Base-by-base conservation (phyloP, 2,113 vertebrate species). In the Sebastes schlegelii region DNA sequence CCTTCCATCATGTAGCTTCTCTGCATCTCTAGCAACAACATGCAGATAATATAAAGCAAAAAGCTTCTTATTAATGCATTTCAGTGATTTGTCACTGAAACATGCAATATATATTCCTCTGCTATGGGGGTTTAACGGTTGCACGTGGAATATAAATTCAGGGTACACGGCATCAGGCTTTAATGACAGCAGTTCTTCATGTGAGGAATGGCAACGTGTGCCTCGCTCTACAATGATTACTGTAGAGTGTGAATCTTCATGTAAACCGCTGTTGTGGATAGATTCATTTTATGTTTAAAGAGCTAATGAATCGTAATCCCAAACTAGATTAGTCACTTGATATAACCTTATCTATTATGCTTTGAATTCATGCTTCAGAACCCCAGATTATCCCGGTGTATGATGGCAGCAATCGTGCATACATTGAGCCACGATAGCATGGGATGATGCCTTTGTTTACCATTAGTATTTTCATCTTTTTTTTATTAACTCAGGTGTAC, bases 161-260 rank as follows among this genome's bases (percentile, higher is more conserved):
- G 68, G 43, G 34, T 75, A 58, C 42, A 79, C 72, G 13, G 74
- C 40, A 52, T 88, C 63, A 66, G n/a, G 61, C 13, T 86, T 86
- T 86, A 88, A 91, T 88, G 88, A 82, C 72, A 78, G 70, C 81
- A 54, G 58, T 87, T 84, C 80, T 75, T 85, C 79, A 80, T 60
- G 40, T 21, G 70, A 88, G 73, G 77, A 83, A 79, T 77, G 52
- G 71, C 54, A 75, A 43, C 23, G 58, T 49, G 57, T 46, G 23
- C 84, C 34, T 54, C 71, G 48, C 63, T 76, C 34, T 43, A 43
- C 62, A 70, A 4, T 70, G 58, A 76, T 76, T 69, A 57, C 55
- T 61, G 67, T 26, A 64, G 21, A 23, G 49, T 67, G 57, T 54
- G 85, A 75, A 81, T 80, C 49, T 76, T 48, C 55, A 63, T 68